Evolutionary conservation across 2,797 vertebrate species (phyloP).

Genomic region (Catostomus latipinnis): DNA sequence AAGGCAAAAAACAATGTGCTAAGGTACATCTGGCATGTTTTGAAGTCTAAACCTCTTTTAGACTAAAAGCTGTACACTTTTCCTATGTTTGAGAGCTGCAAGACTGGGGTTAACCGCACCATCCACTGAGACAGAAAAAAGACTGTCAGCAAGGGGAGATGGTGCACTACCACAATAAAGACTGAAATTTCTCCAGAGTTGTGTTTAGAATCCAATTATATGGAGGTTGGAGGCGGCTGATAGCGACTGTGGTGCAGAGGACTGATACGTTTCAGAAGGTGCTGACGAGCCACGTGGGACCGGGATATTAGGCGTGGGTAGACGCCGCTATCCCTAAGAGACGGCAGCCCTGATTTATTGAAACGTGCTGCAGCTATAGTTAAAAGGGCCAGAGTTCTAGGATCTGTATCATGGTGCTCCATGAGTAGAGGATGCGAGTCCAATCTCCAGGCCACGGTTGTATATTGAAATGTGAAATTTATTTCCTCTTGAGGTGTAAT

Average conservation of each 20-base stretch:
- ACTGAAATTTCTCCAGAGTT: slow-evolving; percentile 64
- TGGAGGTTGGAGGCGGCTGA: slow-evolving; percentile 49
- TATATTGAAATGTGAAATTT: slow-evolving; percentile 44
- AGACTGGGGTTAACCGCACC: slow-evolving; percentile 42
- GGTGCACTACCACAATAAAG: slow-evolving; percentile 59
- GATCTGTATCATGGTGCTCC: slow-evolving; percentile 6
- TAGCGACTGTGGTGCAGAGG: slow-evolving; percentile 49
- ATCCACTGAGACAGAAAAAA: slow-evolving; percentile 49
- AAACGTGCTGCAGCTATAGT: slow-evolving; percentile 49
- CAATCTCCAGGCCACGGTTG: slow-evolving; percentile 39
- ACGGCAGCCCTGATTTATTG: slow-evolving; percentile 51
- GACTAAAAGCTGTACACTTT: slow-evolving; percentile 19
- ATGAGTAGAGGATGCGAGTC: slow-evolving; percentile 33
- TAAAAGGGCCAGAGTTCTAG: slow-evolving; percentile 36
- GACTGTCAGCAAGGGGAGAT: slow-evolving; percentile 57
- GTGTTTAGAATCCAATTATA: slow-evolving; percentile 67
- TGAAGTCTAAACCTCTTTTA: background rate
- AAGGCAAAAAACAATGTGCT: background rate
- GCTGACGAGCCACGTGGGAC: slow-evolving; percentile 57
- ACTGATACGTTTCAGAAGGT: slow-evolving; percentile 67
- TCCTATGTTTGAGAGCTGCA: slow-evolving; percentile 27
- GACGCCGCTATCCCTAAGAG: slow-evolving; percentile 53
- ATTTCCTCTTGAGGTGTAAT: slow-evolving; percentile 26
- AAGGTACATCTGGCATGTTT: background rate
- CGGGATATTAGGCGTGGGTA: slow-evolving; percentile 52